Base-by-base conservation (phyloP, 2,113 vertebrate genomes). In the Rhipidura dahli region DNA sequence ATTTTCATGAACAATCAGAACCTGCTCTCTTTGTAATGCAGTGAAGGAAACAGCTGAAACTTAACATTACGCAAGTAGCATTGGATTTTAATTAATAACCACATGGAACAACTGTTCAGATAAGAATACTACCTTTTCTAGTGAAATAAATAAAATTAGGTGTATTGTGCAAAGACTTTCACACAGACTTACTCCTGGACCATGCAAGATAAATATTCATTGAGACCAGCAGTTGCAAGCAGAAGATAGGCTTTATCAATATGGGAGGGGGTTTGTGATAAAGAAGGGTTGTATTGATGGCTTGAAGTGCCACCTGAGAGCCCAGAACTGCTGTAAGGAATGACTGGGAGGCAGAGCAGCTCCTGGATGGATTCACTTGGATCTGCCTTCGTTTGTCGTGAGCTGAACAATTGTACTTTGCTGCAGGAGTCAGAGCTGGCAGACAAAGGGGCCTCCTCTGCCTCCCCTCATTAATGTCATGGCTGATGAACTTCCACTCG, bases 61-160 rank as follows among this genome's bases (percentile, higher is more conserved):
- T 93, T 91, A 93, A 84, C 77, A 54, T 93, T 90, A 73, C 84
- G 89, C 92, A 93, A 83, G 56, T 87, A 87, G 87, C 79, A 93
- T 71, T 93, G 83, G 51, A 87, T 97, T 97, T 93, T 97, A 97
- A 96, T 97, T 94, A 95, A 90, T 96, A 95, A 86, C 60, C 63
- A 23, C 87, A 51, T 82, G 56, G 79, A 96, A 85, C 78, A 85
- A 45, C 70, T 80, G 50, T 92, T 93, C 71, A 64, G 91, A 93
- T 87, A 93, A 88, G 66, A 84, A 81, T 49, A 39, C 39, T 83
- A 24, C 27, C 40, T 70, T 63, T 86, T 51, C 42, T 73, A 51
- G 57, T 59, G 30, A 76, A 88, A 79, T 66, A 72, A 56, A 40
- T 79, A 45, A 92, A 87, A 87, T 60, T 23, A 90, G 90, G 13